phyloP scores from a whole-genome alignment of 2,113 vertebrate genomes.

The Chloroceryle aenea region DNA sequence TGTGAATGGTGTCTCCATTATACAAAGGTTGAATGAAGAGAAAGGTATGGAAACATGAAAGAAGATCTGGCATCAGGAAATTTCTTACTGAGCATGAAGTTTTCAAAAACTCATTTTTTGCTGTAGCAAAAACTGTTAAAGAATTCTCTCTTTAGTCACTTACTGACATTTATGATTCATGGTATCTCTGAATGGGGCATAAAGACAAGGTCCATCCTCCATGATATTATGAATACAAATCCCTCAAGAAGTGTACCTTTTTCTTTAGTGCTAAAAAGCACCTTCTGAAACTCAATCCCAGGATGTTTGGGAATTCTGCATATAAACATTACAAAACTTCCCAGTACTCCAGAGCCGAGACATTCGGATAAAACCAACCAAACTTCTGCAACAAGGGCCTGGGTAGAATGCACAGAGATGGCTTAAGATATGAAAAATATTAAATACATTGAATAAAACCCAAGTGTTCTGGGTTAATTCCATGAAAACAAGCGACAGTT shows the following conservation, averaged over 20 bases:
- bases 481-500: background rate
- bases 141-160: background rate
- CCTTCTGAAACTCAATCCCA: background rate
- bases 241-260: background rate
- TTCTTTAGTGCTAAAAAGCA: background rate
- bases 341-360: background rate
- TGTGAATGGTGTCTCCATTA: background rate
- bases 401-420: fast-evolving
- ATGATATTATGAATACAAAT: background rate
- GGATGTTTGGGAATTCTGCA: background rate
- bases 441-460: background rate
- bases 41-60: background rate
- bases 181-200: background rate
- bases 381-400: background rate
- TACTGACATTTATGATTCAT: background rate
- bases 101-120: background rate
- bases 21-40: background rate
- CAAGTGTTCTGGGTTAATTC: background rate
- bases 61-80: background rate
- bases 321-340: background rate
- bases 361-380: background rate
- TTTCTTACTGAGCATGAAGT: background rate
- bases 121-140: background rate
- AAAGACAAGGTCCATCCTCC: background rate
- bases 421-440: background rate